Evolutionary conservation across 23 tunicate genomes (phyloP), one percentile per base, ranked within the genome.

Genomic region (Ascidia mentula): DNA sequence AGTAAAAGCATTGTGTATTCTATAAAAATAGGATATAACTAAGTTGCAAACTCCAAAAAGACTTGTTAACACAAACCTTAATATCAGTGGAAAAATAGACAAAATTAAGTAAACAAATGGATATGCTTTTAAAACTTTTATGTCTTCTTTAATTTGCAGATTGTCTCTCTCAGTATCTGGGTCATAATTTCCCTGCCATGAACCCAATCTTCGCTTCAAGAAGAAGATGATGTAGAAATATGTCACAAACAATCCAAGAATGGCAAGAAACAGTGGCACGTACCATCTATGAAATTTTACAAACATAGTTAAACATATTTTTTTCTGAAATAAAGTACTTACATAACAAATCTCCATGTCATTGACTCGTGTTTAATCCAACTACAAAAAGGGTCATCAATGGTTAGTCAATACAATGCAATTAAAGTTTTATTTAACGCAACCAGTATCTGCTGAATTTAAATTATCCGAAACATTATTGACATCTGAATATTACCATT

Each of bases 1-100:
- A 31, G 97, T 87, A 31, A 65, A 60, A 6, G 97, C 97, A 83
- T 92, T 92, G 72, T 92, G 97, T 35, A 92, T 92, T 37, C 97
- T 79, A 36, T 22, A 45, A 75, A 13, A 53, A 53, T 20, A 6
- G 24, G 24, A 42, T 9, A 15, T n/a, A n/a, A n/a, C n/a, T n/a
- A n/a, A n/a, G n/a, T n/a, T n/a, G n/a, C 53, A 42, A 42, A 42
- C 12, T 42, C 15, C 12, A 42, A 42, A 42, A 42, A 42, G 12
- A 12, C 53, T 46, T 22, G 37, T 3, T 20, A 34, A 32, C 24
- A 37, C 59, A 30, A 12, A 82, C 87, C 90, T 76, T 38, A 93
- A 69, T 28, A 93, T 88, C 18, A 93, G 81, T 33, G 98, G 98
- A 80, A 93, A 93, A 24, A 93, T 89, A 3, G 98, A 93, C 46